These are phyloP conservation scores for Poeciliopsis turneri DNA, from an alignment of 2,797 vertebrate species.

Conservation along the genomic window DNA sequence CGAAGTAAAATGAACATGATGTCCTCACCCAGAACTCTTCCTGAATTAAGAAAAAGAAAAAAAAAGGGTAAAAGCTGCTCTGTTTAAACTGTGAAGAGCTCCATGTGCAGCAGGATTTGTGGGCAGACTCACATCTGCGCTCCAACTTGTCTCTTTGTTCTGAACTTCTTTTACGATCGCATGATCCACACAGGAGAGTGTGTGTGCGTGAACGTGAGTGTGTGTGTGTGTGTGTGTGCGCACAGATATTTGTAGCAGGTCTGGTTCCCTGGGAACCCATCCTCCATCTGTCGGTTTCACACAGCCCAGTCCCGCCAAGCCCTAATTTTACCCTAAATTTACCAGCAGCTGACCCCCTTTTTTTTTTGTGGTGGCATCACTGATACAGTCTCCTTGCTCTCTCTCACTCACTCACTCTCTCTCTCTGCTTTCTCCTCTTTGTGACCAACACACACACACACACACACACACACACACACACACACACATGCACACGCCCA, in stretches of 20 bases:
- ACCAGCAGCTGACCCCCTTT: slow-evolving; percentile 69
- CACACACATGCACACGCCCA: slow-evolving; percentile 10
- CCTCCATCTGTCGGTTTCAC: slow-evolving; percentile 78
- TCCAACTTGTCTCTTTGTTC: slow-evolving; percentile 33
- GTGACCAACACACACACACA: background rate
- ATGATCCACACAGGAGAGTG: slow-evolving; percentile 35
- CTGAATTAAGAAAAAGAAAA: background rate
- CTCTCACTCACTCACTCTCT: slow-evolving; percentile 17
- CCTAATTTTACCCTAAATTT: slow-evolving; percentile 72
- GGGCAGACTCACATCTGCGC: slow-evolving; percentile 48
- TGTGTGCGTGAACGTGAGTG: slow-evolving; percentile 18
- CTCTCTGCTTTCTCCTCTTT: slow-evolving; percentile 21
- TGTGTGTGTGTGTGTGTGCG: slow-evolving; percentile 29
- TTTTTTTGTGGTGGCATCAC: slow-evolving; percentile 40
- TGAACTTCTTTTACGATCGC: slow-evolving; percentile 38
- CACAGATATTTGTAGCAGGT: slow-evolving; percentile 78
- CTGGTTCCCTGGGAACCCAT: slow-evolving; percentile 75
- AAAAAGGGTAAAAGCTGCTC: slow-evolving; percentile 10
- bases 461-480: slow-evolving; percentile 13
- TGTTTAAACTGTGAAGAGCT: slow-evolving; percentile 5
- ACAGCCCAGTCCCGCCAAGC: slow-evolving; percentile 52
- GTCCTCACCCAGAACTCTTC: background rate
- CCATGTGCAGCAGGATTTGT: slow-evolving; percentile 21
- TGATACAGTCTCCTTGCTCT: slow-evolving; percentile 26
- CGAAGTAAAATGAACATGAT: background rate